Evolutionary conservation across 2,797 vertebrate genomes (phyloP).

Genomic region (Etheostoma nigrum): DNA sequence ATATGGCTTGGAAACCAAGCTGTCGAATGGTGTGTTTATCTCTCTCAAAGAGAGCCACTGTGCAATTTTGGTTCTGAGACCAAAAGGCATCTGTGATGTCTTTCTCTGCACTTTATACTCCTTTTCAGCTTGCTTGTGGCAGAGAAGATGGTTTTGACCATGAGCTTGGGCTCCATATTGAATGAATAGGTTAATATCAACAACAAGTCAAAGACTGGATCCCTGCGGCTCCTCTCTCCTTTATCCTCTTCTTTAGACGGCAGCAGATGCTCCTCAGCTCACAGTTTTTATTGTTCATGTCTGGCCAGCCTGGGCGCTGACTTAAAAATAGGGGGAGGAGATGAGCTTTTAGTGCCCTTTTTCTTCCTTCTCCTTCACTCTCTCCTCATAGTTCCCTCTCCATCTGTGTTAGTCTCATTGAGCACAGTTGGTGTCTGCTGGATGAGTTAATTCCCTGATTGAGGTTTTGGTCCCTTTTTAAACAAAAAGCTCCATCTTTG

Average conservation of each 20-base stretch:
- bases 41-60: slow-evolving; percentile 3
- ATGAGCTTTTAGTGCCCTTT: slow-evolving; percentile 57
- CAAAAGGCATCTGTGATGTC: neutral
- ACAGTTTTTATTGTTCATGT: slow-evolving; percentile 74
- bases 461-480: slow-evolving; percentile 67
- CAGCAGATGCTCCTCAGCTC: slow-evolving; percentile 79
- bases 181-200: slow-evolving; percentile 58
- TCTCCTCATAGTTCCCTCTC: slow-evolving; percentile 44
- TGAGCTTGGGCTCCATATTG: slow-evolving; percentile 44
- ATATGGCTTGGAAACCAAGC: slow-evolving; percentile 3
- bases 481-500: slow-evolving; percentile 80
- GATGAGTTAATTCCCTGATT: slow-evolving; percentile 78
- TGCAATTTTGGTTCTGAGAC: neutral
- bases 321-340: slow-evolving; percentile 63
- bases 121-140: slow-evolving; percentile 9
- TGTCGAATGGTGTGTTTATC: neutral
- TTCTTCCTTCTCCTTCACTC: slow-evolving; percentile 32
- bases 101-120: neutral
- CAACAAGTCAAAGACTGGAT: slow-evolving; percentile 74
- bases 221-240: slow-evolving; percentile 65
- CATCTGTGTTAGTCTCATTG: slow-evolving; percentile 54
- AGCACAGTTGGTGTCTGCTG: slow-evolving; percentile 72
- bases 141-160: slow-evolving; percentile 44
- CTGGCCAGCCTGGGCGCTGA: slow-evolving; percentile 63
- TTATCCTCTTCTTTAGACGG: slow-evolving; percentile 68